These are phyloP conservation scores for Endomychus coccineus DNA, from an alignment of 2,888 invertebrate species.

Conservation along the genomic window DNA sequence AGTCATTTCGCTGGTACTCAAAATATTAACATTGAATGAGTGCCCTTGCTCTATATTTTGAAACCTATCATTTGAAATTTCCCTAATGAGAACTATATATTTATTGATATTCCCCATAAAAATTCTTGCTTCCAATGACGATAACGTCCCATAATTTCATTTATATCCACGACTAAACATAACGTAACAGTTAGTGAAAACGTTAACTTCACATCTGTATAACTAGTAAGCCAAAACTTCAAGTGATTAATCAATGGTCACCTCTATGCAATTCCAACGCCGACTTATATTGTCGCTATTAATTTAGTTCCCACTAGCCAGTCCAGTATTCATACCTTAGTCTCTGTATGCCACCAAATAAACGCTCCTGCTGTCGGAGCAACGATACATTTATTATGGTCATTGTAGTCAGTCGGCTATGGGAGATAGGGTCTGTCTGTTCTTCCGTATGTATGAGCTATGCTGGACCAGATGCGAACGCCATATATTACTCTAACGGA, in stretches of 20 bases:
- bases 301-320: slow-evolving; percentile 34
- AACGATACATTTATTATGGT: slow-evolving; percentile 40
- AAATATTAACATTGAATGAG: too few species aligned
- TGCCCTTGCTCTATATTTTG: too few species aligned
- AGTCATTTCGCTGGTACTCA: too few species aligned
- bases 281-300: slow-evolving; percentile 45
- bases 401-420: slow-evolving; percentile 14
- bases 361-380: too few species aligned
- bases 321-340: slow-evolving; percentile 33
- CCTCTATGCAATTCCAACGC: slow-evolving; percentile 35
- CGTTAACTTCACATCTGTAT: too few species aligned
- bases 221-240: slow-evolving; percentile 17
- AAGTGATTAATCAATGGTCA: slow-evolving; percentile 37
- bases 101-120: too few species aligned
- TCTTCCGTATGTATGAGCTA: slow-evolving; percentile 25
- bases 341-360: slow-evolving; percentile 40
- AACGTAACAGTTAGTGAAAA: too few species aligned
- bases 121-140: too few species aligned
- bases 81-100: too few species aligned
- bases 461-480: slow-evolving; percentile 23
- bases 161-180: too few species aligned
- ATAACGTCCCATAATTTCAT: too few species aligned
- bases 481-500: slow-evolving; percentile 34
- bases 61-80: too few species aligned
- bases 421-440: slow-evolving; percentile 15